Evolutionary conservation across 2,797 vertebrate genomes (phyloP).

Genomic region (Hypotaenidia philippensis): DNA sequence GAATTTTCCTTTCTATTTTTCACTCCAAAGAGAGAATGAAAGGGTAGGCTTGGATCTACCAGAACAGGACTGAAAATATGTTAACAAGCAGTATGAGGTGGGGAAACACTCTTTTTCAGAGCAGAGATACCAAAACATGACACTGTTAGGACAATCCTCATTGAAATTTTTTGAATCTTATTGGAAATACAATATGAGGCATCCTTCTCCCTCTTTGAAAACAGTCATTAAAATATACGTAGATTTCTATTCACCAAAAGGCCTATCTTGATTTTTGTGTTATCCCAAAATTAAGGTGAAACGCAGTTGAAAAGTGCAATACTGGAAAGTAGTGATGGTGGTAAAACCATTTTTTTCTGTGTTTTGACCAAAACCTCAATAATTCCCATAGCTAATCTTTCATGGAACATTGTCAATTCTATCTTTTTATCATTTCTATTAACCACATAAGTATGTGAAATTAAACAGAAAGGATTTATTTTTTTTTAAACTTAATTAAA

Average conservation of each 20-base stretch:
- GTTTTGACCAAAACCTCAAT: neutral
- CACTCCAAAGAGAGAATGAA: neutral
- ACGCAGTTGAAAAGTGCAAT: neutral
- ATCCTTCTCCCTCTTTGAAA: neutral
- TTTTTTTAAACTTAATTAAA: neutral
- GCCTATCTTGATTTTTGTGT: neutral
- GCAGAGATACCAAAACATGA: neutral
- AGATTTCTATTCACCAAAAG: neutral
- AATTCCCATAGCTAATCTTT: neutral
- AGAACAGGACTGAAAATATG: neutral
- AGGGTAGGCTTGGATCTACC: neutral
- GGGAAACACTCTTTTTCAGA: too few species aligned
- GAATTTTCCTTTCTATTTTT: neutral
- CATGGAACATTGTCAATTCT: neutral
- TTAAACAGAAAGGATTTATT: neutral
- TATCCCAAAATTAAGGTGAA: neutral
- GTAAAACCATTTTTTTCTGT: neutral
- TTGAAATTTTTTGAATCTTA: neutral
- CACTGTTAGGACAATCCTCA: neutral
- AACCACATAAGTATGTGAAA: neutral
- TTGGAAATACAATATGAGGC: neutral
- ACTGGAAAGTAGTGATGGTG: fast-evolving
- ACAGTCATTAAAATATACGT: neutral
- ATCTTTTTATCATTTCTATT: neutral
- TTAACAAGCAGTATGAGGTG: neutral